A percentile compares a stretch with the other conserved stretches of the same genome.
phyloP scores from a whole-genome alignment of 2,888 invertebrate species.

The Tolmerus cingulatus region DNA sequence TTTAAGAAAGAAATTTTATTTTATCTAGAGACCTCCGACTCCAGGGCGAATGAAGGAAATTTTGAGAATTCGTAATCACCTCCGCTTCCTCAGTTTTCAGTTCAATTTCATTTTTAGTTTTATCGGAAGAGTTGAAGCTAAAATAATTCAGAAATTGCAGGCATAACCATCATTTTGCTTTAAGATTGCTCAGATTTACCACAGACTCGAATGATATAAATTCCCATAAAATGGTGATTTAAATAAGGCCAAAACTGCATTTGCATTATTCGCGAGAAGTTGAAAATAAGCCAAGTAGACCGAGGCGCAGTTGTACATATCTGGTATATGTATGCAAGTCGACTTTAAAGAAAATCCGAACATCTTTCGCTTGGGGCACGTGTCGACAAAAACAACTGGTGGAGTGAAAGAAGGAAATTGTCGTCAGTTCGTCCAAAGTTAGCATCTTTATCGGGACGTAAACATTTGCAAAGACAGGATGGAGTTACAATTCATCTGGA shows the following conservation, averaged over 20 bases:
- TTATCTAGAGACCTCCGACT: background rate
- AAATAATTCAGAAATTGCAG: background rate
- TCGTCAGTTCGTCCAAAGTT: background rate
- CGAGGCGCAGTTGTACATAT: background rate
- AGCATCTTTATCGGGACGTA: background rate
- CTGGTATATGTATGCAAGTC: background rate
- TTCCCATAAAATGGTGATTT: background rate
- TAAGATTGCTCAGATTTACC: background rate
- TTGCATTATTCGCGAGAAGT: background rate
- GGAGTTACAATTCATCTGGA: background rate
- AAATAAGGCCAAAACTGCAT: background rate
- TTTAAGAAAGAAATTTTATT: background rate
- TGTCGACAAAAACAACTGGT: background rate
- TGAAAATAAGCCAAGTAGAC: background rate
- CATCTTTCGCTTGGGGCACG: background rate
- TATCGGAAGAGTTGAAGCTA: background rate
- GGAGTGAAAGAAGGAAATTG: conserved; percentile 7
- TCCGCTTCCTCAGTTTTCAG: background rate
- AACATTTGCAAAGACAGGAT: background rate
- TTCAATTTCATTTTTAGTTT: background rate
- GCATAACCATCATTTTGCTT: background rate
- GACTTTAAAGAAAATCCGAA: background rate
- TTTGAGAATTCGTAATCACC: background rate
- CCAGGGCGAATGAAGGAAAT: background rate
- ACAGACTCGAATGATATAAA: background rate